Evolutionary conservation across 2,888 invertebrate genomes (phyloP).

Genomic region (Acholoe squamosa): DNA sequence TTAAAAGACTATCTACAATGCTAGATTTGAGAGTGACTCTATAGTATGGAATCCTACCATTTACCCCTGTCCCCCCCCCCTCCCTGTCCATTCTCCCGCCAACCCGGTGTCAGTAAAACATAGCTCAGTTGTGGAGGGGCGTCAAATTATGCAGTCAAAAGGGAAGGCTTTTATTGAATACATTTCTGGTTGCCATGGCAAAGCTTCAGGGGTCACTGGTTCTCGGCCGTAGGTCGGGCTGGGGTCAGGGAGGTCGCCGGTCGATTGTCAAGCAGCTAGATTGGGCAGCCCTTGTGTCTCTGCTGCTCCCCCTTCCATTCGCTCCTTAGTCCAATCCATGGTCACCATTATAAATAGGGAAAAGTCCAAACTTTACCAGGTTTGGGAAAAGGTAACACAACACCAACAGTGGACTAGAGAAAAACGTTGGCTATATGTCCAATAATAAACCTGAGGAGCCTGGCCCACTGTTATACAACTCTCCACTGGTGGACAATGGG

Average conservation of each 20-base stretch:
- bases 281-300: not conserved
- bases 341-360: too few species aligned
- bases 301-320: not conserved
- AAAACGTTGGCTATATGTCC: too few species aligned
- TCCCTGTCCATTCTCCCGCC: not conserved
- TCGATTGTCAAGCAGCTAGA: conserved; percentile 25
- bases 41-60: too few species aligned
- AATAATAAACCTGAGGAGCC: too few species aligned
- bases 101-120: not conserved
- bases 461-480: too few species aligned
- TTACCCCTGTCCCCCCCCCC: not conserved
- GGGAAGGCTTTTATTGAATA: conserved; percentile 51
- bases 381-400: too few species aligned
- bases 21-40: too few species aligned
- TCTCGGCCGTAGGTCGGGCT: not conserved
- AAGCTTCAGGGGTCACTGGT: conserved; percentile 47
- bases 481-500: too few species aligned
- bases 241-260: conserved; percentile 11
- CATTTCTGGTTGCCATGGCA: conserved; percentile 56
- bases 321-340: too few species aligned
- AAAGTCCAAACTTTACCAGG: too few species aligned
- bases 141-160: conserved; percentile 53
- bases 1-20: too few species aligned
- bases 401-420: too few species aligned
- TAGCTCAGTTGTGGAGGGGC: not conserved